A percentile compares a stretch with the other conserved stretches of the same genome.
phyloP scores from a whole-genome alignment of 2,888 invertebrate genomes.

The Mythimna ferrago region DNA sequence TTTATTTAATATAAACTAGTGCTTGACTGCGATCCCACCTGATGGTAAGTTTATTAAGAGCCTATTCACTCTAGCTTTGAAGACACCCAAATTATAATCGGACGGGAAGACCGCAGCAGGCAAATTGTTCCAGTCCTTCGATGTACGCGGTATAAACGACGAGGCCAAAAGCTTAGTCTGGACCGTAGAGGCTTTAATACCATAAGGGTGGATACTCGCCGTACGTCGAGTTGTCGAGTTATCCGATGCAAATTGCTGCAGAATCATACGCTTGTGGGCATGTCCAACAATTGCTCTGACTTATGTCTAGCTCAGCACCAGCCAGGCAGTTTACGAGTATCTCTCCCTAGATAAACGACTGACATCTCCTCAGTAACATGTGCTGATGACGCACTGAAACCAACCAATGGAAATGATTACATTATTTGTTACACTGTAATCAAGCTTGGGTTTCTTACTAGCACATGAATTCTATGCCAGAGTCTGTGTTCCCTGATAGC shows the following conservation, averaged over 20 bases:
- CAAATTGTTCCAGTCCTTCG: too few species aligned
- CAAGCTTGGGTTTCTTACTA: not conserved
- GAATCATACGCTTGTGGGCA: not conserved
- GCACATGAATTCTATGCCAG: not conserved
- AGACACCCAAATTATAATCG: too few species aligned
- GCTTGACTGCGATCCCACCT: too few species aligned
- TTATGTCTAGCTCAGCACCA: conserved; percentile 16
- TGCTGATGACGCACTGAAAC: conserved; percentile 22
- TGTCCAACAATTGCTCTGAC: not conserved
- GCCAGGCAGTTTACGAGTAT: conserved; percentile 11
- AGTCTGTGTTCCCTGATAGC: too few species aligned
- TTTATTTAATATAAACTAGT: too few species aligned
- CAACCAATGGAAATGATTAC: conserved; percentile 28
- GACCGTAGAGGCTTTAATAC: too few species aligned
- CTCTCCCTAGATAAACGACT: conserved; percentile 20
- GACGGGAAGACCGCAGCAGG: too few species aligned
- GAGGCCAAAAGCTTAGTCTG: too few species aligned
- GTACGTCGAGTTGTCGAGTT: too few species aligned
- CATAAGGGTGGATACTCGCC: not conserved
- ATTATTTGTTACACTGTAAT: not conserved
- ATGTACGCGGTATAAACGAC: too few species aligned
- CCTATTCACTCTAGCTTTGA: too few species aligned
- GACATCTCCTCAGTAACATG: conserved; percentile 11
- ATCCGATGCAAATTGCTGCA: not conserved
- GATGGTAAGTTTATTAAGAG: too few species aligned